phyloP scores from a whole-genome alignment of 2,888 invertebrate species.

The Dioctria rufipes region DNA sequence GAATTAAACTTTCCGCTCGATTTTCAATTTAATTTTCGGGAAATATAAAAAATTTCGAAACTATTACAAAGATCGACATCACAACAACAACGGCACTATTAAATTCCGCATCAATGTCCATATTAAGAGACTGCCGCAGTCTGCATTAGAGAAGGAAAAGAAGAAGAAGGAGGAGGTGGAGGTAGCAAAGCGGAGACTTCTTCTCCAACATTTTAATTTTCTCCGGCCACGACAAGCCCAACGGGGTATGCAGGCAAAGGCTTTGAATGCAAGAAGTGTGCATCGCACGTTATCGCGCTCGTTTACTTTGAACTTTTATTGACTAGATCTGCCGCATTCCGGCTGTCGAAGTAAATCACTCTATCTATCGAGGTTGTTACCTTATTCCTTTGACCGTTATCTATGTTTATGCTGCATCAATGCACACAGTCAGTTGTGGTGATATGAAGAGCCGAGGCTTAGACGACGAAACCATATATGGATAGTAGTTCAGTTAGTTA shows the following conservation, averaged over 20 bases:
- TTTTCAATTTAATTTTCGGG: too few relatives aligned
- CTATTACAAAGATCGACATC: too few relatives aligned
- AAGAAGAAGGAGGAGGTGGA: not conserved
- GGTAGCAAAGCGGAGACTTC: not conserved
- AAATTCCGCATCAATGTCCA: not conserved
- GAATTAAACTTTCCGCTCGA: too few relatives aligned
- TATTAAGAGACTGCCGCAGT: not conserved
- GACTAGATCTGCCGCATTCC: constrained; percentile 46
- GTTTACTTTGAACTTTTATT: constrained; percentile 45
- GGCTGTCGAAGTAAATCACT: constrained; percentile 46
- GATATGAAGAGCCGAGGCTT: not conserved
- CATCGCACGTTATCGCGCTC: constrained; percentile 7
- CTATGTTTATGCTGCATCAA: not conserved
- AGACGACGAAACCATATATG: not conserved
- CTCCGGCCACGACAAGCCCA: not conserved
- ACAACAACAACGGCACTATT: too few relatives aligned
- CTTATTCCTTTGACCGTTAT: constrained; percentile 48
- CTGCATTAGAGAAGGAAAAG: not conserved
- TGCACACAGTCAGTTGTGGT: not conserved
- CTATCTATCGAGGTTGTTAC: constrained; percentile 44
- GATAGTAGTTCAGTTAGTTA: not conserved
- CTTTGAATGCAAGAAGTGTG: constrained; percentile 7
- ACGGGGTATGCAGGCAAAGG: not conserved
- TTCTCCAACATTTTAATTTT: not conserved
- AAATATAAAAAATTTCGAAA: too few relatives aligned